phyloP scores from a whole-genome alignment of 2,888 invertebrate species.

The Bembecia ichneumoniformis region DNA sequence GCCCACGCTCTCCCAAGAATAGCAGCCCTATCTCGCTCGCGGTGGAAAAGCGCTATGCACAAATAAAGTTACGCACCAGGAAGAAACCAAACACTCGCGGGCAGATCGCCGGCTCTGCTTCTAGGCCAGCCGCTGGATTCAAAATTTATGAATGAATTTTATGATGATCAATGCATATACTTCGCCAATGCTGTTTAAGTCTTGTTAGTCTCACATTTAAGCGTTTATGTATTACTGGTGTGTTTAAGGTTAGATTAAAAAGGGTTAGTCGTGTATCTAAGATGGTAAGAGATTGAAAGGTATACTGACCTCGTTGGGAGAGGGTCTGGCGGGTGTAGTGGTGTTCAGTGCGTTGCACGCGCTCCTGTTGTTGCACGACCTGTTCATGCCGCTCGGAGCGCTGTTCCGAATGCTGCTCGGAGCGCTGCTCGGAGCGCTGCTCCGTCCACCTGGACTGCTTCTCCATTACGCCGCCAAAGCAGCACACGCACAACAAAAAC shows the following conservation, averaged over 20 bases:
- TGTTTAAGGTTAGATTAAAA: constrained; percentile 15
- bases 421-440: constrained; percentile 50
- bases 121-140: constrained; percentile 16
- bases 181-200: constrained; percentile 29
- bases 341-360: constrained; percentile 76
- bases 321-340: constrained; percentile 85
- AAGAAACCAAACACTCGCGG: constrained; percentile 32
- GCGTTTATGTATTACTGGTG: constrained; percentile 11
- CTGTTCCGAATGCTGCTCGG: constrained; percentile 14
- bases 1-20: constrained; percentile 44
- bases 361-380: constrained; percentile 68
- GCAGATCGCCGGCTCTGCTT: constrained; percentile 19
- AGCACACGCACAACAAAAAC: constrained; percentile 35
- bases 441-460: constrained; percentile 76
- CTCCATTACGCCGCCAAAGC: constrained; percentile 77
- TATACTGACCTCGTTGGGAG: constrained; percentile 79
- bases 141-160: constrained; percentile 15
- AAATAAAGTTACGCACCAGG: constrained; percentile 41
- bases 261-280: constrained; percentile 5
- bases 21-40: constrained; percentile 57
- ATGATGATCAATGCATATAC: constrained; percentile 17
- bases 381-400: constrained; percentile 36
- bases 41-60: constrained; percentile 62
- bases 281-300: background rate
- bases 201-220: constrained; percentile 12